Percentiles rank a stretch among this genome's conserved stretches.
Evolutionary conservation across 2,888 invertebrate genomes (phyloP).

Genomic region (Chaitophorus viminalis): DNA sequence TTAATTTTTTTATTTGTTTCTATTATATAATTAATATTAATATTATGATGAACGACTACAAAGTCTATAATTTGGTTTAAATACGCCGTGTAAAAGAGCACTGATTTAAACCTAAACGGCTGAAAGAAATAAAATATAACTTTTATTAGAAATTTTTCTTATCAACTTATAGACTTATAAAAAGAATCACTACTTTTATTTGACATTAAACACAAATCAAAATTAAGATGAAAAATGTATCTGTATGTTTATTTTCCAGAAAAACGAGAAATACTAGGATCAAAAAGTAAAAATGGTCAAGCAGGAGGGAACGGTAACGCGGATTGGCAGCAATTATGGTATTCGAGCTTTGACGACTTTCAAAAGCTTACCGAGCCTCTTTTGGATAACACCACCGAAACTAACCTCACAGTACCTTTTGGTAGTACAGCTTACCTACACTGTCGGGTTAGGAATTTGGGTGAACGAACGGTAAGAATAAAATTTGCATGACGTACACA

Average conservation of each 20-base stretch:
- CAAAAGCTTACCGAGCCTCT: conserved; percentile 68
- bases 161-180: no score
- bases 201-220: no score
- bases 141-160: no score
- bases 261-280: conserved; percentile 61
- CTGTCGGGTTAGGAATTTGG: conserved; percentile 78
- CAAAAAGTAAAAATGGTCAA: conserved; percentile 49
- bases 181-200: no score
- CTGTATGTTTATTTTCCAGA: conserved; percentile 40
- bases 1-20: no score
- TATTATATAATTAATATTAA: no score
- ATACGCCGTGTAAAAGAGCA: no score
- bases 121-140: no score
- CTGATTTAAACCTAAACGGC: no score
- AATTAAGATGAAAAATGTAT: no score
- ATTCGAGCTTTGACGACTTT: conserved; percentile 71
- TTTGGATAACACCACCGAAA: conserved; percentile 78
- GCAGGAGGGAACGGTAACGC: conserved; percentile 66
- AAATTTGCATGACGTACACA: neutral
- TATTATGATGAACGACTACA: no score
- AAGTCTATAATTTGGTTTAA: no score
- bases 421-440: conserved; percentile 83
- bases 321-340: conserved; percentile 76
- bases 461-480: conserved; percentile 76
- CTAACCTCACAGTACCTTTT: conserved; percentile 80